These are phyloP conservation scores for Okapia johnstoni DNA, from an alignment of 2,113 vertebrate species.

Conservation along the genomic window DNA sequence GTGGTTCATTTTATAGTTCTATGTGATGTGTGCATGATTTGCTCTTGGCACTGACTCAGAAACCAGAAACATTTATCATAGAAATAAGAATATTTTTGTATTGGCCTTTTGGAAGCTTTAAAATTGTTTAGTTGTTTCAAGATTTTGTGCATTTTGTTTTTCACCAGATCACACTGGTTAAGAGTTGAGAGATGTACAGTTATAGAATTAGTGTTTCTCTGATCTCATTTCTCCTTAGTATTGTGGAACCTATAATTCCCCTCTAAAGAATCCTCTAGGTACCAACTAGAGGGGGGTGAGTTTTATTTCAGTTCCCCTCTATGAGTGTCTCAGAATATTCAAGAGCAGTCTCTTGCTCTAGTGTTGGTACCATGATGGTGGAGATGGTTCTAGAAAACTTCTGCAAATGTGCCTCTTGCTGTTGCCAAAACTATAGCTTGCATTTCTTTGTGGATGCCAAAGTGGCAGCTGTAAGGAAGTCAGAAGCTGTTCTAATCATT, in stretches of 20 bases:
- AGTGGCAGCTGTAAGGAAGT: neutral
- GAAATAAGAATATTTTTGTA: constrained; percentile 24
- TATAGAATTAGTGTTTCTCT: neutral
- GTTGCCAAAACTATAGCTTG: neutral
- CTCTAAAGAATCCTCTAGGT: neutral
- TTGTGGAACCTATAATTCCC: neutral
- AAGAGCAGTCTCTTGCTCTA: neutral
- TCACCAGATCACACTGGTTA: neutral
- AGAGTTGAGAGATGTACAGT: neutral
- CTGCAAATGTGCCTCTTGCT: neutral
- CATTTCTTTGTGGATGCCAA: neutral
- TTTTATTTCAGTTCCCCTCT: neutral
- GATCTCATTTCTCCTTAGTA: neutral
- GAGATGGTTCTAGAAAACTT: neutral
- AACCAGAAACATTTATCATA: constrained; percentile 39
- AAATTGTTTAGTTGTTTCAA: neutral
- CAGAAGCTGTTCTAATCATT: neutral
- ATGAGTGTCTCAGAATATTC: neutral
- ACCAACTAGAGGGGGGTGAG: neutral
- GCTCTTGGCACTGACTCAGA: constrained; percentile 26
- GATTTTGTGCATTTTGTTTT: neutral
- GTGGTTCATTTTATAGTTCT: constrained; percentile 18
- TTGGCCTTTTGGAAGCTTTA: constrained; percentile 9
- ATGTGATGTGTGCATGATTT: constrained; percentile 15
- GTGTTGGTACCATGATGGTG: neutral